Percentiles rank a stretch among this genome's conserved stretches.
Conservation (phyloP, 2,113 vertebrate species). For the Sminthopsis crassicaudata region DNA sequence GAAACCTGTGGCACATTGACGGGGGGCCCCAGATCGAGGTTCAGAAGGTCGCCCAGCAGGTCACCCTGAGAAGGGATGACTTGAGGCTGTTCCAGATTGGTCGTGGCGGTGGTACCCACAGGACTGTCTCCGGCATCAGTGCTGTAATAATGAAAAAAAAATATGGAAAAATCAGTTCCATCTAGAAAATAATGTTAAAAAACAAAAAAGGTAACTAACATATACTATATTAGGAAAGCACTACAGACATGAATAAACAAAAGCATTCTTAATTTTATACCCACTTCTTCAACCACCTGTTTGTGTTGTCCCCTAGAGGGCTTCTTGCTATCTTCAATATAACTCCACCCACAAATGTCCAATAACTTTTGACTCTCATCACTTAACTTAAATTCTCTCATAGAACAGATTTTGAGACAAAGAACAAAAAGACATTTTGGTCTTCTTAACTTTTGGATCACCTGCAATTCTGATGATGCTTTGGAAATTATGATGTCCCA, state of each 20-base stretch:
- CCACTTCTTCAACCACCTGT: background rate
- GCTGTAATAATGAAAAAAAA: constrained; percentile 77
- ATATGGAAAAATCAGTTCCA: constrained; percentile 48
- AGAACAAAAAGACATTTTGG: background rate
- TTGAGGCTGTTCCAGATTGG: constrained; percentile 92
- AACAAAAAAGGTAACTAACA: background rate
- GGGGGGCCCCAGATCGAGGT: constrained; percentile 95
- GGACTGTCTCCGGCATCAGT: constrained; percentile 96
- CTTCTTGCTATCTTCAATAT: background rate
- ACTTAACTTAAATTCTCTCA: background rate
- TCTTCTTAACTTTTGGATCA: background rate
- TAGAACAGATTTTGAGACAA: background rate
- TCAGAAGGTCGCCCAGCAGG: constrained; percentile 96
- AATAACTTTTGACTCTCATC: background rate
- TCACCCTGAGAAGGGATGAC: constrained; percentile 97
- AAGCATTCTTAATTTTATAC: constrained; percentile 25
- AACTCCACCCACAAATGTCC: background rate
- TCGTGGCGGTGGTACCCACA: constrained; percentile 85
- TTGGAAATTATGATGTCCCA: background rate
- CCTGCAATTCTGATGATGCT: background rate
- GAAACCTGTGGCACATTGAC: constrained; percentile 96
- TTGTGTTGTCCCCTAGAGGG: background rate
- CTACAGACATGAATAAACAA: background rate
- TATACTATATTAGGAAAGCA: background rate
- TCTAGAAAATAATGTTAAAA: background rate